Conservation (phyloP, 92 coral and sea anemone genomes). For the Pocillopora meandrina region DNA sequence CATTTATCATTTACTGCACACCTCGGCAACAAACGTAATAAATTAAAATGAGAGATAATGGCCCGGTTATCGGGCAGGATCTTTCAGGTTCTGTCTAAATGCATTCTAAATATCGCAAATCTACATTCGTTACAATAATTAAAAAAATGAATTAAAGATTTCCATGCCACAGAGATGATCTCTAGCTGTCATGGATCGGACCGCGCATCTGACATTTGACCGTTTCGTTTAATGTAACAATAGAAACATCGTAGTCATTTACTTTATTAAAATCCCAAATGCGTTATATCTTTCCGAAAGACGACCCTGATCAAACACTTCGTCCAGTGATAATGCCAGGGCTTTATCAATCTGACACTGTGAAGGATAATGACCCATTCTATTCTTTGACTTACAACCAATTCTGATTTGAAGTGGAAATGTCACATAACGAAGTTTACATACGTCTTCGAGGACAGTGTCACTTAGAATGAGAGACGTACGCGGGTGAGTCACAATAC, state of each 20-base stretch:
- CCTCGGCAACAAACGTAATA: slow-evolving; percentile 12
- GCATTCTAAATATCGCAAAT: not conserved
- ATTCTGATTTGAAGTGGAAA: slow-evolving; percentile 29
- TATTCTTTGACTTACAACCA: slow-evolving; percentile 7
- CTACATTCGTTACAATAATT: not conserved
- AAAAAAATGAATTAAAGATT: not conserved
- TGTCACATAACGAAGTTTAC: slow-evolving; percentile 28
- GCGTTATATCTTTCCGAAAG: not conserved
- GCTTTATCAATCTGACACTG: slow-evolving; percentile 36
- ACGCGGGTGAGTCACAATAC: not conserved
- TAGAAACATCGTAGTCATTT: slow-evolving; percentile 19
- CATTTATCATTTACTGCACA: slow-evolving; percentile 18
- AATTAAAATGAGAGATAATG: slow-evolving; percentile 22
- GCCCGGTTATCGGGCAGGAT: not conserved
- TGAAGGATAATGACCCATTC: slow-evolving; percentile 29
- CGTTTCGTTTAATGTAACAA: slow-evolving; percentile 12
- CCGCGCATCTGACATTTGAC: not conserved
- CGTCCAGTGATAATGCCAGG: slow-evolving; percentile 23
- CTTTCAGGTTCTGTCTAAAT: not conserved
- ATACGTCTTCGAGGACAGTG: not conserved
- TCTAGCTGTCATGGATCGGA: not conserved
- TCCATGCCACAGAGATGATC: not conserved
- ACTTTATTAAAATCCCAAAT: slow-evolving; percentile 32
- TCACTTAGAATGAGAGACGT: slow-evolving; percentile 15
- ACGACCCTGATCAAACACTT: slow-evolving; percentile 15